Percentiles rank a stretch among this genome's conserved stretches.
Evolutionary conservation across 2,888 invertebrate species (phyloP).

Genomic region (Heliconius cydno): DNA sequence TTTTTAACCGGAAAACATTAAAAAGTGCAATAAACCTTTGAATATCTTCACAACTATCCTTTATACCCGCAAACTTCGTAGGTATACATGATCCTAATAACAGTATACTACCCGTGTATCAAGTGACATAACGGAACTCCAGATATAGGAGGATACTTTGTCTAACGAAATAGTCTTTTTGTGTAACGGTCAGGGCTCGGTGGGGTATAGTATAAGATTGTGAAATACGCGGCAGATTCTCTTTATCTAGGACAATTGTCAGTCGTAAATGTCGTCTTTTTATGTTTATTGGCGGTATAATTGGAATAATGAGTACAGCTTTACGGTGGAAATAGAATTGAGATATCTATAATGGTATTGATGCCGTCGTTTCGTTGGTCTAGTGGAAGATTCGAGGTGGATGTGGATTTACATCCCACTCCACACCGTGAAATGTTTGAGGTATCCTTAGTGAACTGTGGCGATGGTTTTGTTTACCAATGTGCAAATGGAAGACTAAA

Average conservation of each 20-base stretch:
- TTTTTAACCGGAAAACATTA: not conserved
- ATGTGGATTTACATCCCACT: not conserved
- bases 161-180: slow-evolving; percentile 47
- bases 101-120: slow-evolving; percentile 42
- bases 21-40: slow-evolving; percentile 25
- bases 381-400: no score
- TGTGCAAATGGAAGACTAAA: not conserved
- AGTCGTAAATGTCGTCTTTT: slow-evolving; percentile 38
- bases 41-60: slow-evolving; percentile 17
- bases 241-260: slow-evolving; percentile 42
- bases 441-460: not conserved
- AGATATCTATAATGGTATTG: not conserved
- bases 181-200: slow-evolving; percentile 47
- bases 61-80: slow-evolving; percentile 39
- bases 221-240: slow-evolving; percentile 42
- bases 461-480: not conserved
- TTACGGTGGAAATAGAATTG: not conserved
- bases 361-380: not conserved
- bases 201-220: slow-evolving; percentile 48
- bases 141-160: slow-evolving; percentile 38
- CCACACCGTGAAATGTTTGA: not conserved
- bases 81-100: slow-evolving; percentile 39
- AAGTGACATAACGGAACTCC: slow-evolving; percentile 43
- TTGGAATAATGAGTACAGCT: slow-evolving; percentile 13
- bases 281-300: slow-evolving; percentile 26